Evolutionary conservation across 2,888 invertebrate species (phyloP), one percentile per base, ranked within the genome.

Genomic region (Artemia sinica): DNA sequence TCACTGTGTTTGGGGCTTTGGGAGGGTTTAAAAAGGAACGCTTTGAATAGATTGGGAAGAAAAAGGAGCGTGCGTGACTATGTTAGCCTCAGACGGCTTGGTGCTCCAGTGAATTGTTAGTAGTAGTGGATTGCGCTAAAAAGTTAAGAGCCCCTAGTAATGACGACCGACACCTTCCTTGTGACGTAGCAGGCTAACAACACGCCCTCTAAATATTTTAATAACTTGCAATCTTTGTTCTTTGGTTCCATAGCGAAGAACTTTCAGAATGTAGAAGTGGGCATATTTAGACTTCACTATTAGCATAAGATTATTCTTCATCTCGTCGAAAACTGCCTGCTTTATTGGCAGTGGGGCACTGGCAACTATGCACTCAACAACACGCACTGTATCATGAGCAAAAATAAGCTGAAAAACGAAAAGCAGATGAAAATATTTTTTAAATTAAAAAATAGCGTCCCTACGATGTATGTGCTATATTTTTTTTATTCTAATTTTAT

Each of bases 331-430:
- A 14, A 95, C 82, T 70, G 83, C 83, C 69, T 83, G 81, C 63
- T 85, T 83, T 28, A 90, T 83, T 41, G 84, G 80, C 0, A 83
- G 81, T 0, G 84, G 79, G 0, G 87, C 84, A 73, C 85, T 82
- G 75, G 90, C 89, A 0, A 94, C 79, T 72, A 95, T 79, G 76
- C 89, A 91, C 77, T 96, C 94, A 67, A 95, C 84, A 2, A 95
- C 87, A 74, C 95, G 80, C 7, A 90, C 89, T 63, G 91, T 85
- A 76, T 96, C 95, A 76, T 95, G 90, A 0, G 89, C 85, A 73
- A 87, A 82, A 10, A 89, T 86, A 73, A 91, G 82, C 82, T 76
- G 86, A 84, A 74, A 74, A 69, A 28, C 28, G 4, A 28, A 28
- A 28, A 28, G 28, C 28, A 28, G 28, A 28, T 28, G 28, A 28